Conservation (phyloP, 2,113 vertebrate species). For the Nerophis ophidion region DNA sequence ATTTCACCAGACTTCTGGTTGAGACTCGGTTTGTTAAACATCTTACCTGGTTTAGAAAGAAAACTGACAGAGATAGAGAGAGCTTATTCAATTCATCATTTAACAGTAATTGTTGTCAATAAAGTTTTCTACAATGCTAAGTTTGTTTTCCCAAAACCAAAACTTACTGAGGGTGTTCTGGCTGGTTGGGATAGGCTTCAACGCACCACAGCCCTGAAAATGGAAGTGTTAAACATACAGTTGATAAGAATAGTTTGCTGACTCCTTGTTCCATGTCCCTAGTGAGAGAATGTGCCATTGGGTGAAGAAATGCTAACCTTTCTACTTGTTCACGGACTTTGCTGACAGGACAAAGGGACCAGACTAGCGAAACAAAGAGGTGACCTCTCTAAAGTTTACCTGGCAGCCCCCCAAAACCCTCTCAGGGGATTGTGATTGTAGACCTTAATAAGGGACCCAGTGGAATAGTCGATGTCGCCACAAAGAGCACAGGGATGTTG, state of each 20-base stretch:
- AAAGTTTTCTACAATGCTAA: no score
- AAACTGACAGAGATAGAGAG: no score
- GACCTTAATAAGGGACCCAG: conserved; percentile 71
- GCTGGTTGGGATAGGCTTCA: no score
- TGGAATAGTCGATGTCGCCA: conserved; percentile 61
- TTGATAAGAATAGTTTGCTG: conserved; percentile 12
- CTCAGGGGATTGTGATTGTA: conserved; percentile 49
- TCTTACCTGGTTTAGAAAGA: no score
- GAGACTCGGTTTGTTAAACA: no score
- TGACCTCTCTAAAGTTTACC: conserved; percentile 76
- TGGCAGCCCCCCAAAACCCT: conserved; percentile 34
- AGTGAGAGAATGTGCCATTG: conserved; percentile 56
- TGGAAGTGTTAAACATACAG: background rate
- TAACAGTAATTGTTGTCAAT: no score
- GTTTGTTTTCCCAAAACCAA: no score
- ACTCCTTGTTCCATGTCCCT: conserved; percentile 49
- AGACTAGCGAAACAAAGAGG: conserved; percentile 41
- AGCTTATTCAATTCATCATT: no score
- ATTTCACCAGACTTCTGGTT: no score
- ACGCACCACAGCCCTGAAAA: background rate
- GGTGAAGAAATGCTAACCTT: conserved; percentile 66
- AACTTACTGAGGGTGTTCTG: no score
- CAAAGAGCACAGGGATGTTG: conserved; percentile 56
- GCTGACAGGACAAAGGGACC: conserved; percentile 56
- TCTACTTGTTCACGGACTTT: conserved; percentile 71